Conservation (phyloP, 2,113 vertebrate species). For the Sorex araneus region DNA sequence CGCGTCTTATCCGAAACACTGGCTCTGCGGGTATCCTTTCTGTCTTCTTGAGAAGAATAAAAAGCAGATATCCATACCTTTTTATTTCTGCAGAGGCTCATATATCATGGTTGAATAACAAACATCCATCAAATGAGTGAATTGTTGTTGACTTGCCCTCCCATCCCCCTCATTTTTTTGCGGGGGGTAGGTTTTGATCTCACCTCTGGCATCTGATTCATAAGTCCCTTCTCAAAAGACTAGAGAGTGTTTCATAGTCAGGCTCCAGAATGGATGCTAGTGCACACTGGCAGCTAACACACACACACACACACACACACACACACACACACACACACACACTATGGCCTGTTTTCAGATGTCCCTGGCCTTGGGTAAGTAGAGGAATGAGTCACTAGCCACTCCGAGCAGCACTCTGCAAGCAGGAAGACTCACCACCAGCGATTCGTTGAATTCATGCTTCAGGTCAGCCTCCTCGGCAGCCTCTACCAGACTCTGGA, state of each 20-base stretch:
- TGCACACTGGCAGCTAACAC: background rate
- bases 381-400: rapidly evolving
- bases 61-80: background rate
- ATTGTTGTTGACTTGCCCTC: background rate
- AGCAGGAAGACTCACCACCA: constrained; percentile 90
- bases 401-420: background rate
- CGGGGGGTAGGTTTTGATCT: background rate
- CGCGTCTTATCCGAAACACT: background rate
- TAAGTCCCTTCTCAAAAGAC: background rate
- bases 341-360: background rate
- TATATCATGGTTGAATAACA: background rate
- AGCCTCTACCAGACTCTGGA: constrained; percentile 94
- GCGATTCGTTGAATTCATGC: constrained; percentile 94
- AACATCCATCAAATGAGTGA: background rate
- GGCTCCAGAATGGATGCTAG: background rate
- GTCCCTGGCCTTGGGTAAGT: no score
- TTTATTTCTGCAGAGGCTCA: background rate
- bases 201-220: background rate
- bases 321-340: no score
- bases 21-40: background rate
- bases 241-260: background rate
- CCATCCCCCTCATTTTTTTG: no score
- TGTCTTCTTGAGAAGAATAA: background rate
- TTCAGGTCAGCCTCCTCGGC: constrained; percentile 96
- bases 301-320: no score